Conservation (phyloP, 35 echinoderm and acorn worm species). For the Apostichopus californicus region DNA sequence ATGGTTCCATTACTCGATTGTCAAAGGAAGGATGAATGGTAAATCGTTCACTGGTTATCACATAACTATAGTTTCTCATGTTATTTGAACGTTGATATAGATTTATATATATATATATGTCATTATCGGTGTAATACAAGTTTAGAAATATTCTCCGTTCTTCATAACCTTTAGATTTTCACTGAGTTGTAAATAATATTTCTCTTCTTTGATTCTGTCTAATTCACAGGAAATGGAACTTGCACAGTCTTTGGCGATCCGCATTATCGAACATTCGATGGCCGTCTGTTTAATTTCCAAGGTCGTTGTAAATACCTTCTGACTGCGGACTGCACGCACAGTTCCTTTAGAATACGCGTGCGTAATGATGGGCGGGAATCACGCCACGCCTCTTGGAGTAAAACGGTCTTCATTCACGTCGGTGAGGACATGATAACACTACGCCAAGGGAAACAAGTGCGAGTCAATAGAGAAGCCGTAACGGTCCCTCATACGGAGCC, state of each 20-base stretch:
- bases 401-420: conserved; percentile 83
- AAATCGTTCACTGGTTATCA: too few species aligned
- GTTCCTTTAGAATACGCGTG: conserved; percentile 85
- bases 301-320: conserved; percentile 92
- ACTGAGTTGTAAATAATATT: not conserved
- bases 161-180: too few species aligned
- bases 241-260: conserved; percentile 98
- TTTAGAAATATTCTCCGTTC: too few species aligned
- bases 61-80: too few species aligned
- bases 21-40: too few species aligned
- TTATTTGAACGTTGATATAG: too few species aligned
- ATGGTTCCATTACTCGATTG: too few species aligned
- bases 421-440: conserved; percentile 69
- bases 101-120: too few species aligned
- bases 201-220: conserved; percentile 26
- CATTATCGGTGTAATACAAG: too few species aligned
- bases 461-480: conserved; percentile 67
- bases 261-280: conserved; percentile 95
- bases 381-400: conserved; percentile 81
- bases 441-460: conserved; percentile 76
- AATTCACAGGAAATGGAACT: conserved; percentile 76
- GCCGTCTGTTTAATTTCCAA: conserved; percentile 82
- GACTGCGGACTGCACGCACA: conserved; percentile 66
- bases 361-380: conserved; percentile 83
- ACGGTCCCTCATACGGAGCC: conserved; percentile 62